phyloP scores from a whole-genome alignment of 1,140 invertebrate species.

The Plodia interpunctella region DNA sequence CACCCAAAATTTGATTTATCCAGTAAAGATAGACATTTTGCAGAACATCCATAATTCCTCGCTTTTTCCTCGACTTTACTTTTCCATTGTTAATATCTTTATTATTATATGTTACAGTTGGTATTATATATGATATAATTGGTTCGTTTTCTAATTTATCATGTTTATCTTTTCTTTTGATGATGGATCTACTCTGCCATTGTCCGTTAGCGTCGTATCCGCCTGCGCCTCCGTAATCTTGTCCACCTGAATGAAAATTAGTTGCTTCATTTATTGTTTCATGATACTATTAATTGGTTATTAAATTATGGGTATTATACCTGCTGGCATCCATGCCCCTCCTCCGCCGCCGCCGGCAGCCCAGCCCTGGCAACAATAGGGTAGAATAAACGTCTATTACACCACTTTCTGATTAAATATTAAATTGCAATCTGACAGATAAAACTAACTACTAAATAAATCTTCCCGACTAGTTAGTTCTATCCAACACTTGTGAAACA shows the following conservation, averaged over 20 bases:
- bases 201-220: slow-evolving; percentile 69
- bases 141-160: slow-evolving; percentile 30
- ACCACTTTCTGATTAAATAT: no score
- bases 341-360: slow-evolving; percentile 44
- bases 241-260: slow-evolving; percentile 44
- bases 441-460: no score
- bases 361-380: slow-evolving; percentile 42
- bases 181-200: slow-evolving; percentile 66
- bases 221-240: slow-evolving; percentile 50
- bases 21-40: slow-evolving; percentile 53
- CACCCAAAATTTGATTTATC: slow-evolving; percentile 42
- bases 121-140: slow-evolving; percentile 34
- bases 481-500: no score
- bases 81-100: slow-evolving; percentile 17
- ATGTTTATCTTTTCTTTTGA: slow-evolving; percentile 35
- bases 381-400: no score
- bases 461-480: no score
- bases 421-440: no score
- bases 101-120: slow-evolving; percentile 28
- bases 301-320: slow-evolving; percentile 51
- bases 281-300: slow-evolving; percentile 19
- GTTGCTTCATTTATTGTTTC: slow-evolving; percentile 28
- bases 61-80: slow-evolving; percentile 40
- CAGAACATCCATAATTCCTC: slow-evolving; percentile 48
- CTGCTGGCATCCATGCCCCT: slow-evolving; percentile 64